Evolutionary conservation across 2,797 vertebrate genomes (phyloP).

Genomic region (Delichon dasypus): DNA sequence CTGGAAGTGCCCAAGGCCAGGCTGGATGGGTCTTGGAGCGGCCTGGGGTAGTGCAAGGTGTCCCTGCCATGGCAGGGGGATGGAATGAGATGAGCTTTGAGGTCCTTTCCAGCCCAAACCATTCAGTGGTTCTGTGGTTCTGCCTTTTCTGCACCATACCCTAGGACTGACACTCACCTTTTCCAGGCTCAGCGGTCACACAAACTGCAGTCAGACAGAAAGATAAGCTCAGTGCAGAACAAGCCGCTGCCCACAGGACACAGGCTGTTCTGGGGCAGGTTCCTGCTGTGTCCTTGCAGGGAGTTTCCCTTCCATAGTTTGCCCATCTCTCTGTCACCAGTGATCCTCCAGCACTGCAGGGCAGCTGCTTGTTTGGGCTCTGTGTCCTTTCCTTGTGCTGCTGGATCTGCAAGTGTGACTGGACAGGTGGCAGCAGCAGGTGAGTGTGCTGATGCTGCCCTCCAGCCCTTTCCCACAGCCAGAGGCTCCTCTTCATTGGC

Average conservation of each 20-base stretch:
- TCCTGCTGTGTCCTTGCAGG: background rate
- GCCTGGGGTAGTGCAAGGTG: fast-evolving
- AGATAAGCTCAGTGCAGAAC: background rate
- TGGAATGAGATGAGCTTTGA: background rate
- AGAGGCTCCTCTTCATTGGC: background rate
- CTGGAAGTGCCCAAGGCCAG: background rate
- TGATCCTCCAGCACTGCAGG: background rate
- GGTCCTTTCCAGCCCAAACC: background rate
- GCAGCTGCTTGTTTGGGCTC: background rate
- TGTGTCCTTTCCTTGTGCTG: background rate
- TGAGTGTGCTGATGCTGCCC: background rate
- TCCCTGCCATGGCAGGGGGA: background rate
- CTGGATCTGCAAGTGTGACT: background rate
- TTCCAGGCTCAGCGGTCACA: background rate
- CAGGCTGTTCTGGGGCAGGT: background rate
- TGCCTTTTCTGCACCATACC: background rate
- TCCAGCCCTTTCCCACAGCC: background rate
- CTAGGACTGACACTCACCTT: background rate
- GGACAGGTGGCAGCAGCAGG: background rate
- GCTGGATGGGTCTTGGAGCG: fast-evolving
- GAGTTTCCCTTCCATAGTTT: background rate
- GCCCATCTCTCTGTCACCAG: background rate
- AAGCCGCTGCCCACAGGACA: background rate
- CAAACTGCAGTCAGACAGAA: background rate
- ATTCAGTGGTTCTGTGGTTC: background rate